A percentile compares a stretch with the other conserved stretches of the same genome.
Evolutionary conservation across 2,888 invertebrate genomes (phyloP).

Genomic region (Macroteleia sp.): DNA sequence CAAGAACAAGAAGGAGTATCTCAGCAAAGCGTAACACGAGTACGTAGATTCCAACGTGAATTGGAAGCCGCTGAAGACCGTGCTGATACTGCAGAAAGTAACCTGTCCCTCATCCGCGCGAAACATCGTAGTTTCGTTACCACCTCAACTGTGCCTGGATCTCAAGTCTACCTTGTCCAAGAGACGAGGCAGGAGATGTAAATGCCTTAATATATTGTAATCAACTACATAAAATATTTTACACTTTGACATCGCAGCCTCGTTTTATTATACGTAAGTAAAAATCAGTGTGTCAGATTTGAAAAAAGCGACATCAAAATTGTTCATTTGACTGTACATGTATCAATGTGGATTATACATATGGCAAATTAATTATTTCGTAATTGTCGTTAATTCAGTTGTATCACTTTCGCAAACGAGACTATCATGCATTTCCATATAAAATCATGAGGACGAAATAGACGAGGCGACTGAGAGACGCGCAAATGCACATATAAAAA

Average conservation of each 20-base stretch:
- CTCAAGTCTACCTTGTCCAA: constrained; percentile 95
- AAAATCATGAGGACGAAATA: constrained; percentile 24
- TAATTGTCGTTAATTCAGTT: background rate
- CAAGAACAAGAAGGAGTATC: constrained; percentile 97
- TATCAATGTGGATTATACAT: background rate
- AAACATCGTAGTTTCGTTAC: constrained; percentile 99
- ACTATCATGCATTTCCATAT: constrained; percentile 46
- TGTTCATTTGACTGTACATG: background rate
- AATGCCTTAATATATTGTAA: constrained; percentile 65
- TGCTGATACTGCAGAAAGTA: constrained; percentile 97
- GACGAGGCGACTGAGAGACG: constrained; percentile 43
- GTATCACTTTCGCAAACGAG: constrained; percentile 25
- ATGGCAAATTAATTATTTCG: background rate
- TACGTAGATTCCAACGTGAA: constrained; percentile 99
- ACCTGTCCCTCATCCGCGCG: constrained; percentile 96
- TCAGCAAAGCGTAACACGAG: constrained; percentile 96
- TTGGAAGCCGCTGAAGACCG: constrained; percentile 98
- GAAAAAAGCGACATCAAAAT: constrained; percentile 8
- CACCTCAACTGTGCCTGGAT: constrained; percentile 95
- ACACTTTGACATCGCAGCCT: constrained; percentile 67
- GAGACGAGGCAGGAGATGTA: constrained; percentile 87
- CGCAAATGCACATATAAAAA: too few relatives aligned
- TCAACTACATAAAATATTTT: constrained; percentile 52
- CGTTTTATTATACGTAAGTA: constrained; percentile 58
- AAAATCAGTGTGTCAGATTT: constrained; percentile 5